A percentile compares a stretch with the other conserved stretches of the same genome.
Conservation (phyloP, 2,113 vertebrate species). For the Calidris pugnax region DNA sequence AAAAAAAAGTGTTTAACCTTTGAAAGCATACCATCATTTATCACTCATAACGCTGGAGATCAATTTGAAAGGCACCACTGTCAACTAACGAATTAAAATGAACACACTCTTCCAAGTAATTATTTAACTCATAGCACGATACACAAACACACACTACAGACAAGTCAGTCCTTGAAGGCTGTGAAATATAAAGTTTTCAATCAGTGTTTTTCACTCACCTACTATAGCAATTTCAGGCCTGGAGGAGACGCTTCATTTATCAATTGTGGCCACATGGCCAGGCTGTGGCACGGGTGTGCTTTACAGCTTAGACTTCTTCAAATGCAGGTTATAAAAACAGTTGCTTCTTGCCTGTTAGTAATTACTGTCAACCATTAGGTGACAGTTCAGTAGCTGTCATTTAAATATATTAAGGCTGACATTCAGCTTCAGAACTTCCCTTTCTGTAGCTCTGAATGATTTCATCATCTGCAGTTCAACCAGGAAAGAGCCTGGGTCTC, state of each 20-base stretch:
- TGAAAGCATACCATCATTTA: background rate
- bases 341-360: background rate
- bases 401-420: background rate
- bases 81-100: background rate
- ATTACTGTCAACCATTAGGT: background rate
- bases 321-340: background rate
- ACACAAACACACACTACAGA: fast-evolving
- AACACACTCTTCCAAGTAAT: background rate
- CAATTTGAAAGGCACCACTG: background rate
- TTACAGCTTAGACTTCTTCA: background rate
- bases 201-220: background rate
- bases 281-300: background rate
- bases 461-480: background rate
- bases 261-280: background rate
- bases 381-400: background rate
- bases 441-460: background rate
- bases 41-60: background rate
- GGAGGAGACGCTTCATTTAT: background rate
- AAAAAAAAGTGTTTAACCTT: background rate
- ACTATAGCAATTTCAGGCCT: background rate
- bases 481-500: background rate
- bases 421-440: background rate
- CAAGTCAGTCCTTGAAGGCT: background rate
- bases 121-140: background rate
- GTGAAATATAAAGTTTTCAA: background rate